Evolutionary conservation across 2,797 vertebrate species (phyloP).

Genomic region (Clarias platycephalus): DNA sequence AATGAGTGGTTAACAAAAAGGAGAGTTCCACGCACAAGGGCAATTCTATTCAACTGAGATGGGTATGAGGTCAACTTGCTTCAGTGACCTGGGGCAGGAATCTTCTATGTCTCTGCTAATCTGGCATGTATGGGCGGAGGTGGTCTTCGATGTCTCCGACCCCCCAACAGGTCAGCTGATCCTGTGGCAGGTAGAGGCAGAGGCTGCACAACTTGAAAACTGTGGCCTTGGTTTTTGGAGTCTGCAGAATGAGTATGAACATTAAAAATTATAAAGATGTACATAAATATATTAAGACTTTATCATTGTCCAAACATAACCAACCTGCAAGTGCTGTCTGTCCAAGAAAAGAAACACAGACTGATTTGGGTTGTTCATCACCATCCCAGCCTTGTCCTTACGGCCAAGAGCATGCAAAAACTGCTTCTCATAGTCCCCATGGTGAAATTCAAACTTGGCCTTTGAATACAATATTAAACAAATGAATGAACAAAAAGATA

Average conservation of each 20-base stretch:
- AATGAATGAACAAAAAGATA: neutral
- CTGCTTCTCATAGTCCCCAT: conserved; percentile 99
- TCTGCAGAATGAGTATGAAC: conserved; percentile 70
- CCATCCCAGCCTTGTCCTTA: conserved; percentile 99
- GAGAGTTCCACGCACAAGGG: conserved; percentile 98
- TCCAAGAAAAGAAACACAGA: conserved; percentile 99
- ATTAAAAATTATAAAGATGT: neutral
- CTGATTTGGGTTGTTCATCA: conserved; percentile 99
- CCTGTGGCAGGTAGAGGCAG: conserved; percentile 98
- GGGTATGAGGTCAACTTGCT: conserved; percentile 88
- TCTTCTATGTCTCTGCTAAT: conserved; percentile 90
- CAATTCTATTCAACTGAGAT: conserved; percentile 86
- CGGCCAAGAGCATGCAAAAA: conserved; percentile 97
- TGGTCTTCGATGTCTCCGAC: conserved; percentile 98
- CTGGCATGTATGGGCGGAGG: conserved; percentile 97
- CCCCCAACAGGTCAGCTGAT: conserved; percentile 98
- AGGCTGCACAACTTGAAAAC: conserved; percentile 99
- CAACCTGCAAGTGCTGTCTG: conserved; percentile 98
- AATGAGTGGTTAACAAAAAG: conserved; percentile 82
- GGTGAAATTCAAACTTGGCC: conserved; percentile 99
- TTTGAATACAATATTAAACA: conserved; percentile 57
- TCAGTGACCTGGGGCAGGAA: conserved; percentile 76
- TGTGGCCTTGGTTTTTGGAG: conserved; percentile 98
- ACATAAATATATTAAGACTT: neutral
- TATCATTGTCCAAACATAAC: conserved; percentile 17